These are phyloP conservation scores for Platycercus adscitus DNA, from an alignment of 2,113 vertebrate species.

Conservation along the genomic window DNA sequence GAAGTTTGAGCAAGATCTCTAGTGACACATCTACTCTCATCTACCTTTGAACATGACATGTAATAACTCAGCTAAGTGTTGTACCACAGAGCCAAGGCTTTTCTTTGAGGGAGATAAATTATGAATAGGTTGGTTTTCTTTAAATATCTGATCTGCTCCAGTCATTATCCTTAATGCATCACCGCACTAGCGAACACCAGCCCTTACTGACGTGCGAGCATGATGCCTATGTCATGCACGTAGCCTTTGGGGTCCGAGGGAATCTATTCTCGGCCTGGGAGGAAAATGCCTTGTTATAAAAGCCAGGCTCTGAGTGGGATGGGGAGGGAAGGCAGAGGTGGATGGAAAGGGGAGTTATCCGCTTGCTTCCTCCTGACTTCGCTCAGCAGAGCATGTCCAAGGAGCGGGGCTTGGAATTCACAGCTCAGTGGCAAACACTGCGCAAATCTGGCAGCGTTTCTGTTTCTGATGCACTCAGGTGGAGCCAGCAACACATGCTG, in stretches of 20 bases:
- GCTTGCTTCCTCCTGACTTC: background rate
- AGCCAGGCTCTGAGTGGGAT: background rate
- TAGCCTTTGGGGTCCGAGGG: background rate
- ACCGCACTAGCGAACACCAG: background rate
- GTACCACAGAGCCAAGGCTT: background rate
- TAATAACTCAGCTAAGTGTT: conserved; percentile 27
- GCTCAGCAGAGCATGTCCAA: background rate
- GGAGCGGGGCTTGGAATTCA: background rate
- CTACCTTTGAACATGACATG: background rate
- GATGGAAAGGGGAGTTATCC: background rate
- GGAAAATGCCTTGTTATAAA: background rate
- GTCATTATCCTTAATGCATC: background rate
- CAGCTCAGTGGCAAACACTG: background rate
- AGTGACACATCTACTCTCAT: background rate
- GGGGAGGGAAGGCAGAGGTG: background rate
- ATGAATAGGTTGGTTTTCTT: background rate
- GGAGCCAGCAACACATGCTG: background rate
- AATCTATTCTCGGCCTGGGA: background rate
- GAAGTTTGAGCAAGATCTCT: background rate
- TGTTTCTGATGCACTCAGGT: background rate
- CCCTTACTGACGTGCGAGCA: background rate
- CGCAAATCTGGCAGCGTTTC: background rate
- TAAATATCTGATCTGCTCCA: background rate
- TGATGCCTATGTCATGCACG: background rate
- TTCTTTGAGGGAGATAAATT: conserved; percentile 8